Evolutionary conservation across 2,888 invertebrate species (phyloP), one percentile per base, ranked within the genome.

Genomic region (Dynastes hyllus): DNA sequence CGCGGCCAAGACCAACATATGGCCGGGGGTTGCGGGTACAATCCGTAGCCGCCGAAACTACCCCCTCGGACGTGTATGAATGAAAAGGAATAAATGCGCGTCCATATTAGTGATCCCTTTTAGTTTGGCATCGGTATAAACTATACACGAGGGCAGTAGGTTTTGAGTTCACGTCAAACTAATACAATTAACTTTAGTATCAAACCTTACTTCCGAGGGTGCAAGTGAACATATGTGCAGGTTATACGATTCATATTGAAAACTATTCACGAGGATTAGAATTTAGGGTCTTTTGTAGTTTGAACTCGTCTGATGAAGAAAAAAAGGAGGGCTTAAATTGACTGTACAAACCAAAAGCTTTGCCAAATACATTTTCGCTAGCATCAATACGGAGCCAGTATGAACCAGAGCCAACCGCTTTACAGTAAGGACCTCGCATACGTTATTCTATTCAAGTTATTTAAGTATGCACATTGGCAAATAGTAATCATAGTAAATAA

Each of bases 201-300:
- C 87, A 76, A 87, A 84, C 86, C 83, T 87, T 80, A 71, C 83
- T 87, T 88, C 86, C 85, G 80, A 80, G 83, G 84, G 86, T 85
- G 85, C 84, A 87, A 86, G 84, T 87, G 87, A 89, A 88, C 89
- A 89, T 89, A 89, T 89, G 89, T 89, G 89, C 88, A 86, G 88
- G 88, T 88, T 88, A 89, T 89, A 88, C 88, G 89, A 88, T 87
- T 89, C 89, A 85, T 86, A 89, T 88, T 89, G 88, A 87, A 88
- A 89, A 87, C 86, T 88, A 89, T 88, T 88, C 88, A 86, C 84
- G 83, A 86, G 87, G 86, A 86, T 87, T 87, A 87, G 84, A 85
- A 84, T 85, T 85, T 82, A 82, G 83, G 85, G 84, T 81, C 80
- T 83, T 84, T 85, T 85, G 84, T 85, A 79, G 80, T 81, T 81